These are phyloP conservation scores for Galagoides demidoff DNA, from an alignment of 2,797 vertebrate species.

Conservation along the genomic window DNA sequence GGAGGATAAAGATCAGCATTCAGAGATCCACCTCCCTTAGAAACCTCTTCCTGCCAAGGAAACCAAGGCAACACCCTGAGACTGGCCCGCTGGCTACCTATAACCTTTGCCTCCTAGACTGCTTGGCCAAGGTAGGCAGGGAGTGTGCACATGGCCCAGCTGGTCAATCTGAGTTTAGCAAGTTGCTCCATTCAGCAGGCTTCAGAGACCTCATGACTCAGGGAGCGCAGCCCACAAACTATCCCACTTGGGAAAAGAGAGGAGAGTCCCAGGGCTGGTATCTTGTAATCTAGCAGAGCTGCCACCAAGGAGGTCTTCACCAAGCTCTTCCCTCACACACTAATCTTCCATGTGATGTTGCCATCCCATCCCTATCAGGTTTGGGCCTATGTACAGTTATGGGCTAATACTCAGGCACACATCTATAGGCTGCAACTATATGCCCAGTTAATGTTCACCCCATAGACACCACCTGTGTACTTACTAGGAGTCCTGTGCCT, in stretches of 20 bases:
- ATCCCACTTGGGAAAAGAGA: not conserved
- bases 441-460: not conserved
- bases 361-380: not conserved
- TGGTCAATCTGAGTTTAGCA: not conserved
- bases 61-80: not conserved
- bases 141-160: not conserved
- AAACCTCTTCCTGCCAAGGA: not conserved
- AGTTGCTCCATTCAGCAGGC: not conserved
- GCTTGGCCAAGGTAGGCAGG: not conserved
- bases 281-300: not conserved
- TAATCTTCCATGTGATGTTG: not conserved
- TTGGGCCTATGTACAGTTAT: not conserved
- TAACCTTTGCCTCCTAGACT: not conserved
- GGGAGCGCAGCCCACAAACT: not conserved
- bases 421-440: not conserved
- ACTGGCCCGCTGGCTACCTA: not conserved
- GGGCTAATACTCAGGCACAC: not conserved
- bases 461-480: not conserved
- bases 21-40: not conserved
- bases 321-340: not conserved
- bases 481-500: not conserved
- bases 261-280: not conserved
- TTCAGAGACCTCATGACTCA: not conserved
- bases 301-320: not conserved
- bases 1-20: not conserved